These are phyloP conservation scores for Platichthys flesus DNA, from an alignment of 2,113 vertebrate species.

Conservation along the genomic window DNA sequence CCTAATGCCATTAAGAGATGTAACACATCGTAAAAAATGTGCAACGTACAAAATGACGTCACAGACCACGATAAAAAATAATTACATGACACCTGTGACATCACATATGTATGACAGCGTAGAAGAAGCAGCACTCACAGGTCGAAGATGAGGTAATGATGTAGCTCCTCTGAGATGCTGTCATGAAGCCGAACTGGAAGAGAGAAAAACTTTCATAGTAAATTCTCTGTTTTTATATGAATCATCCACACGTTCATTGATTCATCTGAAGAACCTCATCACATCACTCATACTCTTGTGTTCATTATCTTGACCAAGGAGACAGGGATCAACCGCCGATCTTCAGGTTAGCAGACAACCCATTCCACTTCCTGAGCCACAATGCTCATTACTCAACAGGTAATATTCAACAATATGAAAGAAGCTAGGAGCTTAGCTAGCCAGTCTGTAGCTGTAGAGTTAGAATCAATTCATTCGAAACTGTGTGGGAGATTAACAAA, in stretches of 20 bases:
- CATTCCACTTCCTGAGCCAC: too few species aligned
- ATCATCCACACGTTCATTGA: too few species aligned
- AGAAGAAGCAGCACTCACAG: slow-evolving; percentile 62
- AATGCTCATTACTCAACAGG: too few species aligned
- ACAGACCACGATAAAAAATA: background rate
- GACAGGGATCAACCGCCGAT: too few species aligned
- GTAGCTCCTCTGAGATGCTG: slow-evolving; percentile 76
- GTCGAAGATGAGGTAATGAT: slow-evolving; percentile 80
- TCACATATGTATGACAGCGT: background rate
- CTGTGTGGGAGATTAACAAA: background rate
- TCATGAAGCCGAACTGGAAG: slow-evolving; percentile 73
- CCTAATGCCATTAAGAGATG: background rate
- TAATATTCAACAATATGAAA: too few species aligned
- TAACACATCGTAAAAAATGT: background rate
- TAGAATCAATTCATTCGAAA: background rate
- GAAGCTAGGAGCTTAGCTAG: slow-evolving; percentile 1
- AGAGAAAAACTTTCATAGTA: background rate
- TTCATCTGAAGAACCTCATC: too few species aligned
- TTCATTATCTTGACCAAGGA: too few species aligned
- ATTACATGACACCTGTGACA: background rate
- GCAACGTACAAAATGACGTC: background rate
- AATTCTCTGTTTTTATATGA: too few species aligned
- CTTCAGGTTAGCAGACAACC: too few species aligned
- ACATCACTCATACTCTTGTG: too few species aligned
- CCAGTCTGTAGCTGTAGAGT: background rate